These are phyloP conservation scores for Dryobates pubescens DNA, from an alignment of 2,797 vertebrate genomes.

Conservation along the genomic window DNA sequence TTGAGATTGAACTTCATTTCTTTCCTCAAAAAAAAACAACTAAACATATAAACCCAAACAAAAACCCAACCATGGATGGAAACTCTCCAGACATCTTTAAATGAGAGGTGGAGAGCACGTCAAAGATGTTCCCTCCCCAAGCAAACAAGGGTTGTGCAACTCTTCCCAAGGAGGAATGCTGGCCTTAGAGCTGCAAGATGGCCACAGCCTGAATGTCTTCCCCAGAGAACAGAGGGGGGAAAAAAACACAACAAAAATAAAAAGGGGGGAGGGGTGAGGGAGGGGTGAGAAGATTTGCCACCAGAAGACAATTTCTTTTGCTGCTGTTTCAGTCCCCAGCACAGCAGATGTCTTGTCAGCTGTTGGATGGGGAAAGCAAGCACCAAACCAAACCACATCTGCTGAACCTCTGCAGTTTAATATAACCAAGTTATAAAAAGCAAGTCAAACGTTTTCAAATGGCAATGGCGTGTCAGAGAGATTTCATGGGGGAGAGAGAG, in stretches of 20 bases:
- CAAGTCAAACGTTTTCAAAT: neutral
- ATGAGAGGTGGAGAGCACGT: neutral
- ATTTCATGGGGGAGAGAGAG: too few species aligned
- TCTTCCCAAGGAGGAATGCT: neutral
- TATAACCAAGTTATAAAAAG: neutral
- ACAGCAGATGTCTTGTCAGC: constrained; percentile 27
- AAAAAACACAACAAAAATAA: too few species aligned
- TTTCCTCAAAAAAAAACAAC: neutral
- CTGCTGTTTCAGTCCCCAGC: neutral
- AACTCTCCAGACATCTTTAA: neutral
- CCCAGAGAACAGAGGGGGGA: neutral
- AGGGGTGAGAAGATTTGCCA: neutral
- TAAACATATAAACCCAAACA: too few species aligned
- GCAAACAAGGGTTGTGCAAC: neutral
- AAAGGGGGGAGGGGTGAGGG: fast-evolving
- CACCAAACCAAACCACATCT: constrained; percentile 14
- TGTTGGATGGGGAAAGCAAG: neutral
- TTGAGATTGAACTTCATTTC: neutral
- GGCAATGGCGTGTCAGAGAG: neutral
- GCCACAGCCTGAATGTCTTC: neutral
- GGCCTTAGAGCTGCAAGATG: neutral
- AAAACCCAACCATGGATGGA: neutral
- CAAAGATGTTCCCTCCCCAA: constrained; percentile 31
- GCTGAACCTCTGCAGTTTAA: neutral
- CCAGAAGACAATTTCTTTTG: neutral